Evolutionary conservation across 2,797 vertebrate genomes (phyloP), one percentile per base, ranked within the genome.

Genomic region (Eospalax fontanierii): DNA sequence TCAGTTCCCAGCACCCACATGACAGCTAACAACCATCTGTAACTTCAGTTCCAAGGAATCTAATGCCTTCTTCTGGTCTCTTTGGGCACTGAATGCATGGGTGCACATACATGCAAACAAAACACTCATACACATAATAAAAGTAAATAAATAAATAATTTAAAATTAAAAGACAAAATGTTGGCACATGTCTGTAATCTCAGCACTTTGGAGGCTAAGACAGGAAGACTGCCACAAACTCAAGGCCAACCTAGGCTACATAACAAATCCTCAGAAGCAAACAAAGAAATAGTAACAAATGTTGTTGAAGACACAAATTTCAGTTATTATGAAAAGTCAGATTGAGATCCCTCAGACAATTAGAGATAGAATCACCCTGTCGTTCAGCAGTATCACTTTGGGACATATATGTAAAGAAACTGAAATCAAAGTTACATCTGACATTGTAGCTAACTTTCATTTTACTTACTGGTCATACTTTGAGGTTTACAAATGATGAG

Each of bases 391-490:
- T 63, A 12, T 15, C 54, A 46, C 30, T 46, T 30, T 8, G 22
- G 7, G 33, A 10, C 59, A 54, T 76, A 12, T 26, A 46, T 35
- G n/a, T 30, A 74, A 74, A 12, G 38, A 21, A 75, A 46, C 12
- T n/a, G 57, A 33, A 75, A 75, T 63, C 78, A 93, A 89, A 93
- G 68, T 68, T 33, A 71, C 54, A 46, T 71, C 63, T 63, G 40
- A 84, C 15, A 70, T 33, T 46, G 19, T 35, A 70, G 61, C 22
- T 38, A 21, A 46, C 8, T 61, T 87, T 40, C 76, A 59, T 26
- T 71, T 78, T 63, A 50, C 50, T 83, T 38, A 30, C 24, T 76
- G 24, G 33, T 30, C 71, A 78, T 71, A 94, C 33, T 50, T 35
- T 61, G 33, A 21, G n/a, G 38, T 3, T 14, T 16, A 54, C 28